Evolutionary conservation across 2,888 invertebrate species (phyloP), one percentile per base, ranked within the genome.

Genomic region (Helicoverpa assulta): DNA sequence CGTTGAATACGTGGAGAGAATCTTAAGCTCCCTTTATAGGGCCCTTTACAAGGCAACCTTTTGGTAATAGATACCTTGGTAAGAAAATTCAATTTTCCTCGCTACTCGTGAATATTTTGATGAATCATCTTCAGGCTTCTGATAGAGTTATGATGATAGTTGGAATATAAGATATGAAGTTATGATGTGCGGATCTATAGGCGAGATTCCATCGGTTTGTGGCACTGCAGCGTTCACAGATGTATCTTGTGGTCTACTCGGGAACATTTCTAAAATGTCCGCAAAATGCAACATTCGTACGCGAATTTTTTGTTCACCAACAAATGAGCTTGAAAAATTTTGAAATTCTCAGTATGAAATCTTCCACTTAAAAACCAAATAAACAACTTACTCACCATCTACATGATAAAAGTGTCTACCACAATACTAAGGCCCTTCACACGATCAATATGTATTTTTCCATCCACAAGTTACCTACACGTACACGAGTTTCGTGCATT

Each of bases 31-130:
- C 47, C 37, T 68, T 43, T 14, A 50, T 8, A 12, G n/a, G 19
- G 26, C 47, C 60, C 56, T n/a, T 57, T 56, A 47, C 18, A 61
- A 54, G 40, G 26, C 53, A 50, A 53, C 50, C 65, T 26, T 66
- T 57, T 52, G 33, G 50, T 70, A 72, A 81, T 70, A 73, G 54
- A 75, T 67, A 81, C 73, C 70, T 76, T 47, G 60, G 61, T 33
- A 21, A 68, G 73, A 62, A 72, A 80, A 83, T 78, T 74, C 76
- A 78, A 82, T 81, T 78, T 82, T 70, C 78, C 19, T 2, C 55
- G 60, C 16, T 26, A 50, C 47, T 54, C 26, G 65, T 55, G 74
- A 75, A 56, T 52, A 61, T 83, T 81, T 80, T 80, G 83, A 81
- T 78, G 81, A 80, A 74, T 83, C 68, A 63, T 72, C 70, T 55